These are phyloP conservation scores for Corythornis madagascariensis DNA, from an alignment of 2,113 vertebrate species.

Conservation along the genomic window DNA sequence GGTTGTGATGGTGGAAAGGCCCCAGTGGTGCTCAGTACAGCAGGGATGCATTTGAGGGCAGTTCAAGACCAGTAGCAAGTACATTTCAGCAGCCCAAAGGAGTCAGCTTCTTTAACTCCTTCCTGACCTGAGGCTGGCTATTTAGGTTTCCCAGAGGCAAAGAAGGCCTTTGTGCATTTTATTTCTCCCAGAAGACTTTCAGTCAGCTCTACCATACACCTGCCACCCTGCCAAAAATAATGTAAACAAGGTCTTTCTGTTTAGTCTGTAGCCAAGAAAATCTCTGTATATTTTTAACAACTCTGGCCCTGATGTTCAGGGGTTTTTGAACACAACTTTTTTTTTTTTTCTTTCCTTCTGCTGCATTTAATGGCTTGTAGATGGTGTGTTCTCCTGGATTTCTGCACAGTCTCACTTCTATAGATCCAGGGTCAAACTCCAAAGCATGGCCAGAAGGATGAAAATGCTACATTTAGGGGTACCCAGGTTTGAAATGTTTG, in stretches of 20 bases:
- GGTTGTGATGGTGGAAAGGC: not conserved
- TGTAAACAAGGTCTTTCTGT: constrained; percentile 10
- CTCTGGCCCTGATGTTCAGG: not conserved
- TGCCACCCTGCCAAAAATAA: constrained; percentile 22
- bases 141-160: not conserved
- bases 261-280: constrained; percentile 25
- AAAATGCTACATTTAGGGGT: not conserved
- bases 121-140: not conserved
- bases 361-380: not conserved
- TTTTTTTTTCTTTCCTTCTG: not conserved
- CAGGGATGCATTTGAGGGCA: rapidly evolving
- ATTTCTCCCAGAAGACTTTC: not conserved
- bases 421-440: not conserved
- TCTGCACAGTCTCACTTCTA: not conserved
- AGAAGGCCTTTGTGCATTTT: not conserved
- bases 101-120: not conserved
- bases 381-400: not conserved
- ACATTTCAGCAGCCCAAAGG: not conserved
- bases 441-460: rapidly evolving
- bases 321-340: not conserved
- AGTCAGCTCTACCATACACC: not conserved
- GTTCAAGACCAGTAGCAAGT: not conserved
- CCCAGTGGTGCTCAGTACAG: not conserved
- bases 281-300: not conserved
- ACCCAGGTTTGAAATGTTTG: not conserved